Evolutionary conservation across 2,797 vertebrate genomes (phyloP).

Genomic region (Cossypha dichroa): DNA sequence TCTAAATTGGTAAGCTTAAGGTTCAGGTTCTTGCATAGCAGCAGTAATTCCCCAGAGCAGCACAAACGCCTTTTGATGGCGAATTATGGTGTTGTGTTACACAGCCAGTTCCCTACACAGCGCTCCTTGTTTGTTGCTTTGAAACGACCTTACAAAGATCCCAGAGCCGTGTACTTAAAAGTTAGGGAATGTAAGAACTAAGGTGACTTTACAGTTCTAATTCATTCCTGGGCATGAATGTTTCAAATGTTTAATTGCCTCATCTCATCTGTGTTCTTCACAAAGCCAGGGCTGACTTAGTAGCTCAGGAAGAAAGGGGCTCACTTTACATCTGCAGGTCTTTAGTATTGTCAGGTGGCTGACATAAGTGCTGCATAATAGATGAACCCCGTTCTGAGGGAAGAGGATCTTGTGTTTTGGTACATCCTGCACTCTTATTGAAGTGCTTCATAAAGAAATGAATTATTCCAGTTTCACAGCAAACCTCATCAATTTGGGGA

Average conservation of each 20-base stretch:
- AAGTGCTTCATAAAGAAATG: neutral
- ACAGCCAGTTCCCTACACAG: neutral
- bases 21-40: slow-evolving; percentile 18
- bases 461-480: neutral
- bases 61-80: neutral
- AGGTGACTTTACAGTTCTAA: neutral
- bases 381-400: neutral
- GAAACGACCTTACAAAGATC: neutral
- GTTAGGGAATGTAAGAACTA: neutral
- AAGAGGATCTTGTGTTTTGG: neutral
- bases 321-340: neutral
- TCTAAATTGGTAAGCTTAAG: neutral
- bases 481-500: neutral
- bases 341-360: neutral
- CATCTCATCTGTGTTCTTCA: neutral
- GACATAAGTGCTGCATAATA: neutral
- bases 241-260: slow-evolving; percentile 9
- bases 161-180: neutral
- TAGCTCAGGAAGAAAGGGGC: neutral
- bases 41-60: neutral
- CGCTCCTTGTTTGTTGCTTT: neutral
- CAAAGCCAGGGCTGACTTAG: neutral
- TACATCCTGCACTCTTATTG: neutral
- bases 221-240: neutral
- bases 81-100: neutral